Evolutionary conservation across 2,113 vertebrate species (phyloP).

Genomic region (Rhynchopsitta pachyrhyncha): DNA sequence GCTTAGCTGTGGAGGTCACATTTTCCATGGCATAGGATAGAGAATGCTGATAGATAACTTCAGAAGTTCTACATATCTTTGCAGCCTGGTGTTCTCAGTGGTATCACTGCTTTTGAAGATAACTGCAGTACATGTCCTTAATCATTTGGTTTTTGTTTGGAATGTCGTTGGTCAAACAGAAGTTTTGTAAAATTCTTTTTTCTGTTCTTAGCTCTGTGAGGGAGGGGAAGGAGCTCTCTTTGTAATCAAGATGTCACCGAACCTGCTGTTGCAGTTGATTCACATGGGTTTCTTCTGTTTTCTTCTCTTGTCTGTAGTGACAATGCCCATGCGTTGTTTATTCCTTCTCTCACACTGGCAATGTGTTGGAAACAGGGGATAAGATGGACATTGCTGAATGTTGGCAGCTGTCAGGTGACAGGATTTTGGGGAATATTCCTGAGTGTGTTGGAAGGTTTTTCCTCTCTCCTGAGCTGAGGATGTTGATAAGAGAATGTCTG

Average conservation of each 20-base stretch:
- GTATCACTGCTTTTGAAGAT: neutral
- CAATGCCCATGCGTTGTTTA: neutral
- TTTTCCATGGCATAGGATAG: neutral
- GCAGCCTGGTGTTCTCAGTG: neutral
- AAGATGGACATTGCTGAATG: neutral
- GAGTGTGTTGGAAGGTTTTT: neutral
- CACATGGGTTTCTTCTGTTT: neutral
- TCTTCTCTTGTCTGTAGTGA: neutral
- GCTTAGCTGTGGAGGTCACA: neutral
- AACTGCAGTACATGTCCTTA: accelerated
- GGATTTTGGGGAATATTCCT: neutral
- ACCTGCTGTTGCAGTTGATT: neutral
- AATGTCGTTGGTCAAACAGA: neutral
- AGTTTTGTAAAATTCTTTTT: neutral
- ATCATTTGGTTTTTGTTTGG: neutral
- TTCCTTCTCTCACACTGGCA: neutral
- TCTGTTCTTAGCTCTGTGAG: neutral
- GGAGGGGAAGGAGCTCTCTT: neutral
- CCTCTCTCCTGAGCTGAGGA: neutral
- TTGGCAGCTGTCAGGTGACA: neutral
- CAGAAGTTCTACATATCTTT: too few relatives aligned
- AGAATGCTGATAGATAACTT: neutral
- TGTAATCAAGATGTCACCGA: neutral
- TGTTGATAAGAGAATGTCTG: neutral
- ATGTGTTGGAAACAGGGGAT: neutral